Evolutionary conservation across 2,113 vertebrate genomes (phyloP).

Genomic region (Channa argus): DNA sequence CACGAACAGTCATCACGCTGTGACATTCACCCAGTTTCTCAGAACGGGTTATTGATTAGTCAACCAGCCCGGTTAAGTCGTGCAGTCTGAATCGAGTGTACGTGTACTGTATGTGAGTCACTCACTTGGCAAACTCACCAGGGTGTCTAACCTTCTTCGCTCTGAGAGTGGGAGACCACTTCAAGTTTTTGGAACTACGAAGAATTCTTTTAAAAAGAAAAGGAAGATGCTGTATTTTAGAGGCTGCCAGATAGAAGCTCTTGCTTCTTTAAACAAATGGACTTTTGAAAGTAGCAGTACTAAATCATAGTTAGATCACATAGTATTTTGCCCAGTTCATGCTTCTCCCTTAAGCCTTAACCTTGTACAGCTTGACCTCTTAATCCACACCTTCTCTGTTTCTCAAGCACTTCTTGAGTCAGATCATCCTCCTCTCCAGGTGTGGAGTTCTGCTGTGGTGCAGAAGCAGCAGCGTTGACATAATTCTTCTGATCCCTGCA

Average conservation of each 20-base stretch:
- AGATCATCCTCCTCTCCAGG: conserved; percentile 33
- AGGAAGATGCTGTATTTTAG: too few relatives aligned
- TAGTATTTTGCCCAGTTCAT: too few relatives aligned
- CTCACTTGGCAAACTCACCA: conserved; percentile 39
- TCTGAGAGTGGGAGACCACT: conserved; percentile 3
- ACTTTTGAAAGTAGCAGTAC: too few relatives aligned
- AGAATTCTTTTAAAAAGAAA: not conserved
- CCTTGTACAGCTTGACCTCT: conserved; percentile 14
- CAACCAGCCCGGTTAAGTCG: conserved; percentile 43
- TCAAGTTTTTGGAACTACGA: not conserved
- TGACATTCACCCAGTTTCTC: conserved; percentile 44
- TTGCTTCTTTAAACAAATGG: too few relatives aligned
- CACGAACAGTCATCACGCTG: conserved; percentile 23
- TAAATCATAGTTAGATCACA: too few relatives aligned
- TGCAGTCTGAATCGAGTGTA: conserved; percentile 18
- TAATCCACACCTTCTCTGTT: conserved; percentile 36
- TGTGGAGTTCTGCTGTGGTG: conserved; percentile 45
- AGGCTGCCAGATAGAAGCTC: too few relatives aligned
- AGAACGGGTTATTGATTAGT: conserved; percentile 49
- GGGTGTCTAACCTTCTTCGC: conserved; percentile 8
- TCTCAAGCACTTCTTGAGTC: conserved; percentile 24
- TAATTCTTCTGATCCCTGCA: conserved; percentile 58
- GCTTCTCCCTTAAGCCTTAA: conserved; percentile 14
- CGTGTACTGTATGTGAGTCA: conserved; percentile 38
- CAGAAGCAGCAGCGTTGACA: conserved; percentile 40